phyloP scores from a whole-genome alignment of 2,113 vertebrate species.

The Condylura cristata region DNA sequence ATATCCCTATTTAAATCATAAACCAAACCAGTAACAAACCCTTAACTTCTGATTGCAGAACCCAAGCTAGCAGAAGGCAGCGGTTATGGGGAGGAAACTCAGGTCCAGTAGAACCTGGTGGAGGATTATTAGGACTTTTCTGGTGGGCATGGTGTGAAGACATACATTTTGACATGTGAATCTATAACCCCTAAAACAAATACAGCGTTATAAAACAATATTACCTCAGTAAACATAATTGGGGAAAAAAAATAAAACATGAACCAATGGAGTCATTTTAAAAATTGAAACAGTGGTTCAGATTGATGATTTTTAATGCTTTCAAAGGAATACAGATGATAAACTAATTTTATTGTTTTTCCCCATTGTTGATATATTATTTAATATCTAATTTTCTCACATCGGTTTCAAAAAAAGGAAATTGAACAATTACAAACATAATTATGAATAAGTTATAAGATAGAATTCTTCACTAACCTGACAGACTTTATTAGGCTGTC shows the following conservation, averaged over 20 bases:
- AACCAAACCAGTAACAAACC: too few relatives aligned
- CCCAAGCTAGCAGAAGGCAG: too few relatives aligned
- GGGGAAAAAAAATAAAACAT: neutral
- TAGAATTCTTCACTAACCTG: neutral
- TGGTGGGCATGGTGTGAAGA: too few relatives aligned
- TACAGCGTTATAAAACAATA: too few relatives aligned
- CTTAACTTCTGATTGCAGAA: too few relatives aligned
- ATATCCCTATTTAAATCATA: neutral
- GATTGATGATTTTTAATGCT: neutral
- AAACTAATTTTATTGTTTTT: neutral
- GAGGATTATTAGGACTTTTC: too few relatives aligned
- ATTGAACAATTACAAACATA: neutral
- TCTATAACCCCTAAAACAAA: too few relatives aligned
- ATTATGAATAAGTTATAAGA: neutral
- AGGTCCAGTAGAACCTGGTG: too few relatives aligned
- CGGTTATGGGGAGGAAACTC: too few relatives aligned
- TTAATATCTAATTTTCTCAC: constrained; percentile 2
- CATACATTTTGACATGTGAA: too few relatives aligned
- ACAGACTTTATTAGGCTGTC: neutral
- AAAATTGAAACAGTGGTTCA: neutral
- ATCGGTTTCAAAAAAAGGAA: constrained; percentile 9
- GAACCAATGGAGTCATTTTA: neutral
- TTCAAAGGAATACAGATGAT: neutral
- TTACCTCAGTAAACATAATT: too few relatives aligned
- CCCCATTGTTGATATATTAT: neutral